phyloP scores from a whole-genome alignment of 37 sponge, comb jelly and placozoan species.

The Oopsacas minuta region DNA sequence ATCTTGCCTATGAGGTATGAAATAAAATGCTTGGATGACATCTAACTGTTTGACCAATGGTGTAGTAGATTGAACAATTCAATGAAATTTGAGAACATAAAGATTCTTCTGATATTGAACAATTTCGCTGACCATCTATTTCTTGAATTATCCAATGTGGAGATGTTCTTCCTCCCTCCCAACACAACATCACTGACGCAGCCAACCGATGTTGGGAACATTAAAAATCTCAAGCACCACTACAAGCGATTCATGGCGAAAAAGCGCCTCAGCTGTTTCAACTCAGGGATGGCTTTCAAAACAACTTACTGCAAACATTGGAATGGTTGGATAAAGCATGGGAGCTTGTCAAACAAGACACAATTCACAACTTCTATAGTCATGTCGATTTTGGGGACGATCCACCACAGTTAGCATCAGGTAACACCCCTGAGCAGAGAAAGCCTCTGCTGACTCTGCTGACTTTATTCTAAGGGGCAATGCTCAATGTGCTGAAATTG shows the following conservation, averaged over 20 bases:
- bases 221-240: conserved; percentile 2
- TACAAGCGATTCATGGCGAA: background rate
- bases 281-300: background rate
- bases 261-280: background rate
- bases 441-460: background rate
- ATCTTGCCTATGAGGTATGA: conserved; percentile 11
- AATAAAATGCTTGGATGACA: conserved; percentile 20
- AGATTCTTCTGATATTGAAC: conserved; percentile 12
- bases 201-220: conserved; percentile 21
- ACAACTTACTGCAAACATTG: background rate
- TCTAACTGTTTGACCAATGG: conserved; percentile 13
- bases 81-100: background rate
- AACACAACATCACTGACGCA: conserved; percentile 27
- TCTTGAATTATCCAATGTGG: background rate
- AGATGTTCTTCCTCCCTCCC: conserved; percentile 24
- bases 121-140: conserved; percentile 22
- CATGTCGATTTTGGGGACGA: background rate
- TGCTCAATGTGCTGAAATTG: background rate
- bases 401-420: background rate
- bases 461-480: background rate
- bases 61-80: background rate
- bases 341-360: background rate
- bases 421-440: background rate
- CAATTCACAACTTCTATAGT: background rate
- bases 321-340: background rate